Evolutionary conservation across 2,888 invertebrate species (phyloP).

Genomic region (Philonicus albiceps): DNA sequence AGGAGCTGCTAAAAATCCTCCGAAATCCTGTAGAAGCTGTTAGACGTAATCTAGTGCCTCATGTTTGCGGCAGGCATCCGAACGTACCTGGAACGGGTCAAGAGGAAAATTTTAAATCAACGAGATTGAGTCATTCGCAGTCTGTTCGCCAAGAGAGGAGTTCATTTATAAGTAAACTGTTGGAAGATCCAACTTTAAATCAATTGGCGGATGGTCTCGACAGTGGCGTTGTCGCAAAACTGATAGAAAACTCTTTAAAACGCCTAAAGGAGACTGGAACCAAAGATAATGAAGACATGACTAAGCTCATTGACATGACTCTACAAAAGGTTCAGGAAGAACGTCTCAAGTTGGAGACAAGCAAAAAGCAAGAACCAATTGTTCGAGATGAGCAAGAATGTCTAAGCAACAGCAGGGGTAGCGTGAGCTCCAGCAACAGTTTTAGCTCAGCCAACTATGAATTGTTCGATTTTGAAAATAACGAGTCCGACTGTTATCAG

Average conservation of each 20-base stretch:
- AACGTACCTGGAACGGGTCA: background rate
- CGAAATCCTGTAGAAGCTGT: conserved; percentile 81
- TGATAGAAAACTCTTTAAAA: conserved; percentile 73
- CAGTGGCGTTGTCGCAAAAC: conserved; percentile 69
- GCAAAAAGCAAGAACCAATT: conserved; percentile 57
- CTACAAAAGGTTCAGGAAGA: conserved; percentile 62
- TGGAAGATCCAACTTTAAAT: conserved; percentile 72
- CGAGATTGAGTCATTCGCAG: background rate
- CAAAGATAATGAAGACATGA: conserved; percentile 64
- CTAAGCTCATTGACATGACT: conserved; percentile 61
- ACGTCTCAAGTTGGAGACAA: conserved; percentile 55
- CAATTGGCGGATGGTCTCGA: conserved; percentile 71
- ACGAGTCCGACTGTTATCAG: conserved; percentile 74
- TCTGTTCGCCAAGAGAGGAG: conserved; percentile 56
- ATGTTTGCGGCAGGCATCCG: conserved; percentile 72
- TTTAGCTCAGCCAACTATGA: conserved; percentile 78
- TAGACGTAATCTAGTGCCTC: conserved; percentile 76
- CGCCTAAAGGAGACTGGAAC: conserved; percentile 66
- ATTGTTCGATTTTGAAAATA: conserved; percentile 75
- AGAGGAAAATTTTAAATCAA: background rate
- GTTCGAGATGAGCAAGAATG: conserved; percentile 64
- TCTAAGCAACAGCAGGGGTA: conserved; percentile 66
- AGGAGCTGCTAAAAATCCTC: conserved; percentile 68
- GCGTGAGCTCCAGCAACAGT: conserved; percentile 66
- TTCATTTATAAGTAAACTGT: conserved; percentile 62